phyloP scores from a whole-genome alignment of 2,888 invertebrate genomes.

The Agonopterix alstromeriana region DNA sequence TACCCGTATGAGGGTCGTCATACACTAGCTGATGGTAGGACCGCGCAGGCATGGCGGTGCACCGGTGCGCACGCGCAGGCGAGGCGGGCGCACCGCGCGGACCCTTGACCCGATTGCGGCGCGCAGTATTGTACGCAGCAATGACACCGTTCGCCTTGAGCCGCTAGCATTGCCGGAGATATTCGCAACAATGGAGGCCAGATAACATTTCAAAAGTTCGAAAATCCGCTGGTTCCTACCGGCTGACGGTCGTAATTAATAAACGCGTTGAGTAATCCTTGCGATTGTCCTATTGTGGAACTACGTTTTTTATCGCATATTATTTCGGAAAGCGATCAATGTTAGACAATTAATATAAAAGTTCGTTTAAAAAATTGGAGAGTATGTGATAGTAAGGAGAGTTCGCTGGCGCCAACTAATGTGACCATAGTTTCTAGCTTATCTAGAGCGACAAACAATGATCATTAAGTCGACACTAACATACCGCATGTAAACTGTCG shows the following conservation, averaged over 20 bases:
- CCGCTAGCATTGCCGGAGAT: constrained; percentile 75
- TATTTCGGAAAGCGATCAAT: constrained; percentile 10
- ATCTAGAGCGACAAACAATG: constrained; percentile 27
- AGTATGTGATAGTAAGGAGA: not conserved
- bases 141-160: constrained; percentile 76
- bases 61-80: constrained; percentile 24
- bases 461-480: constrained; percentile 32
- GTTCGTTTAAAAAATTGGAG: not conserved
- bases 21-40: not conserved
- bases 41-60: constrained; percentile 1
- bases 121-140: constrained; percentile 70
- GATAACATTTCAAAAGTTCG: constrained; percentile 75
- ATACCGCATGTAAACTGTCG: constrained; percentile 40
- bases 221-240: constrained; percentile 65
- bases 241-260: constrained; percentile 57
- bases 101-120: constrained; percentile 72
- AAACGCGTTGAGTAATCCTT: constrained; percentile 52
- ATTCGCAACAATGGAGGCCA: constrained; percentile 77
- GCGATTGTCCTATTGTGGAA: constrained; percentile 30
- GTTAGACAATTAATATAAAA: not conserved
- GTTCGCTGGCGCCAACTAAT: constrained; percentile 15
- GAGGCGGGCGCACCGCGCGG: constrained; percentile 31
- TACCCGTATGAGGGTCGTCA: constrained; percentile 35
- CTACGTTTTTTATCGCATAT: constrained; percentile 9
- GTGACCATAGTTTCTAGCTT: constrained; percentile 17